These are phyloP conservation scores for Scalopus aquaticus DNA, from an alignment of 2,113 vertebrate genomes.

Conservation along the genomic window DNA sequence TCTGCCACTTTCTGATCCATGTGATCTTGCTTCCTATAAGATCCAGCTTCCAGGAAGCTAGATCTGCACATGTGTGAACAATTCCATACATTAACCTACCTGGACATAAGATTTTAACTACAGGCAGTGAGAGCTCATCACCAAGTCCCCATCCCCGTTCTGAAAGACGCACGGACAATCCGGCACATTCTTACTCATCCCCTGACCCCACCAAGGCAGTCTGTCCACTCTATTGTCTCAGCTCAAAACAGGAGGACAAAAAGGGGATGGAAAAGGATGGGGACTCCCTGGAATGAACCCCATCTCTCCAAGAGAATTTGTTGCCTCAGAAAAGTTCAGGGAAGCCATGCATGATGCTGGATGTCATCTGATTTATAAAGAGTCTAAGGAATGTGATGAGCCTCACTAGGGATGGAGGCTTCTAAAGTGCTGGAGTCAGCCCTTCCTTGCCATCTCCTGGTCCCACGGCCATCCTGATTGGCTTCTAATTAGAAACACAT, in stretches of 20 bases:
- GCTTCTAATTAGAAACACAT: slow-evolving; percentile 20
- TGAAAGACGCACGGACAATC: neutral
- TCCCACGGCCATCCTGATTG: neutral
- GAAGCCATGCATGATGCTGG: neutral
- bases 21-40: neutral
- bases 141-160: neutral
- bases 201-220: neutral
- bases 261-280: neutral
- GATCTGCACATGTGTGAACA: neutral
- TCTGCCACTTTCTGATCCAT: neutral
- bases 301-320: neutral
- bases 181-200: neutral
- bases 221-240: neutral
- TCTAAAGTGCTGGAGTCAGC: neutral
- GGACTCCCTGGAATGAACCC: neutral
- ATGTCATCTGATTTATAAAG: neutral
- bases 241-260: neutral
- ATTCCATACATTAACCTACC: neutral
- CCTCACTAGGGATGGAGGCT: neutral
- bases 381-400: neutral
- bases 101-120: neutral
- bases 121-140: neutral
- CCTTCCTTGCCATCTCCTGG: neutral
- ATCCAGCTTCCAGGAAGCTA: neutral
- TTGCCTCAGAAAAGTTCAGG: neutral